phyloP scores from a whole-genome alignment of 2,113 vertebrate genomes.

The Oryctolagus cuniculus region DNA sequence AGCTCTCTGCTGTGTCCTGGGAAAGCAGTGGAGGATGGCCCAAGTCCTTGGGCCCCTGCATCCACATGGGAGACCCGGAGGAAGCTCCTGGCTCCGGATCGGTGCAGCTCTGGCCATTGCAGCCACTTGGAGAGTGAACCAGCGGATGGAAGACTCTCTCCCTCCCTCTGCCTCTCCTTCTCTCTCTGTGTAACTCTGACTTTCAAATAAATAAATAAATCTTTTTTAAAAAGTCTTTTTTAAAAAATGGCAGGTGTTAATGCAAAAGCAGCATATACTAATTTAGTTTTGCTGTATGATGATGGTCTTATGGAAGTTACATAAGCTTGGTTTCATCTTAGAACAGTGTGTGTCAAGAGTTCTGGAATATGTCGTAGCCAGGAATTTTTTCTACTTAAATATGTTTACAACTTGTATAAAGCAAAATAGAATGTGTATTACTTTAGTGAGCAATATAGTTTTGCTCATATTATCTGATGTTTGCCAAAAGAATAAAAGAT shows the following conservation, averaged over 20 bases:
- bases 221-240: too few relatives aligned
- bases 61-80: too few relatives aligned
- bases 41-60: too few relatives aligned
- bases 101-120: too few relatives aligned
- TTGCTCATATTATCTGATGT: conserved; percentile 79
- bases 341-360: conserved; percentile 51
- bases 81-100: too few relatives aligned
- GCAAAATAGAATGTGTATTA: conserved; percentile 75
- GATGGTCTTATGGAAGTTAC: conserved; percentile 63
- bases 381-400: conserved; percentile 80
- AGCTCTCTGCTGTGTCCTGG: too few relatives aligned
- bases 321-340: not conserved
- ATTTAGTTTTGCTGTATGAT: conserved; percentile 68
- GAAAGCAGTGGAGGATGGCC: too few relatives aligned
- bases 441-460: conserved; percentile 68
- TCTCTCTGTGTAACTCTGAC: too few relatives aligned
- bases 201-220: too few relatives aligned
- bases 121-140: too few relatives aligned
- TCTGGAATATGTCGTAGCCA: conserved; percentile 50
- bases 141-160: too few relatives aligned
- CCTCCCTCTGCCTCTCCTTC: too few relatives aligned
- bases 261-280: conserved; percentile 60
- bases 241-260: conserved; percentile 41
- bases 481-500: conserved; percentile 84
- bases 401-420: conserved; percentile 85